Evolutionary conservation across 53 echinoderm and acorn worm species (phyloP).

Genomic region (Hippasteria phrygiana): DNA sequence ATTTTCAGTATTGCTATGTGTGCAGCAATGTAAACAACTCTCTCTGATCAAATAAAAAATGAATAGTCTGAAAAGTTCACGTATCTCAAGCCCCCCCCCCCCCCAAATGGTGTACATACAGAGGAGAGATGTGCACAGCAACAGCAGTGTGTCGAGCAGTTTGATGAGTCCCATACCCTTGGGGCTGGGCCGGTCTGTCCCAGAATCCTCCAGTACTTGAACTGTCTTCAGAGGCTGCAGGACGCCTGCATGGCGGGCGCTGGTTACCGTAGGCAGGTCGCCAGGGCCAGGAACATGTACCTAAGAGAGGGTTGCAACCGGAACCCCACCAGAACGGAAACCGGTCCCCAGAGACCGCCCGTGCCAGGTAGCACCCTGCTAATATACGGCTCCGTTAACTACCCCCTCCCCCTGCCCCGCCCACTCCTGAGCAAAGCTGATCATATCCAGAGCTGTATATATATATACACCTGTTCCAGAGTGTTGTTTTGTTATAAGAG

Average conservation of each 20-base stretch:
- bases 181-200: conserved; percentile 10
- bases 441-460: not conserved
- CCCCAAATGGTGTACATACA: conserved; percentile 7
- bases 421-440: not conserved
- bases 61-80: too few relatives aligned
- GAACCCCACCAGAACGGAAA: conserved; percentile 10
- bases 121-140: conserved; percentile 44
- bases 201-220: conserved; percentile 27
- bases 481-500: not conserved
- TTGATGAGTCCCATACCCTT: not conserved
- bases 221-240: conserved; percentile 49
- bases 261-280: conserved; percentile 20
- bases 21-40: too few relatives aligned
- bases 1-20: too few relatives aligned
- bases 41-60: too few relatives aligned
- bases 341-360: not conserved
- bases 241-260: conserved; percentile 37
- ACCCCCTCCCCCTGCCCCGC: not conserved
- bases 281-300: not conserved
- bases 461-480: not conserved
- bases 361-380: conserved; percentile 35
- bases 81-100: not conserved
- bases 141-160: conserved; percentile 43
- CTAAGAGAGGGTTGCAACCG: conserved; percentile 44
- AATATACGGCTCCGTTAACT: not conserved